Evolutionary conservation across 2,113 vertebrate species (phyloP).

Genomic region (Campylomormyrus numenius): DNA sequence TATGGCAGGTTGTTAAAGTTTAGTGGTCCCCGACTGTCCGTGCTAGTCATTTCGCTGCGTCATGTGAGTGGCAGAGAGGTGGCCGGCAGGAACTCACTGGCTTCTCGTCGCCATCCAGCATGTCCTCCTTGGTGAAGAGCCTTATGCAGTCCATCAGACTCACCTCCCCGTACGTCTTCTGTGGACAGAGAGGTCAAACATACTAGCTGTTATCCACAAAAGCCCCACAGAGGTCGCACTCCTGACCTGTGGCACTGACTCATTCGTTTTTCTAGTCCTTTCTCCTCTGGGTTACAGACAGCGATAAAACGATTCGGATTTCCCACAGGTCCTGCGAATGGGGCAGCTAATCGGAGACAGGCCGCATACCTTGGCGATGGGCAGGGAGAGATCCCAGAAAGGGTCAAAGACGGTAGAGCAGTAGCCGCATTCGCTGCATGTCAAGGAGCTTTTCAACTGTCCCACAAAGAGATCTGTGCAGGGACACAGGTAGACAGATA

Average conservation of each 20-base stretch:
- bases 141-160: slow-evolving; percentile 82
- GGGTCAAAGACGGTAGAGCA: slow-evolving; percentile 90
- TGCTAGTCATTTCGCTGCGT: not conserved
- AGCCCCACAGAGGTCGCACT: not conserved
- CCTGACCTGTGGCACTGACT: not conserved
- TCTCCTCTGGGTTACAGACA: not conserved
- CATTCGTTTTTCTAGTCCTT: not conserved
- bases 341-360: not conserved
- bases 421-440: slow-evolving; percentile 81
- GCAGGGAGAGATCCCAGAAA: slow-evolving; percentile 94
- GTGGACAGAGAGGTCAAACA: slow-evolving; percentile 22
- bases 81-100: slow-evolving; percentile 61
- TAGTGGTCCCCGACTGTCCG: not conserved
- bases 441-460: slow-evolving; percentile 92
- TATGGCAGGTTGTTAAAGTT: not conserved
- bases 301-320: not conserved
- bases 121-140: slow-evolving; percentile 89
- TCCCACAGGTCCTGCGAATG: not conserved
- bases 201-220: not conserved
- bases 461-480: slow-evolving; percentile 84
- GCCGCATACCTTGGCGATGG: slow-evolving; percentile 77
- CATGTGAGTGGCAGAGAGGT: not conserved
- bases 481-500: not conserved
- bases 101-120: slow-evolving; percentile 88
- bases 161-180: slow-evolving; percentile 78